Percentiles rank a stretch among this genome's conserved stretches.
Evolutionary conservation across 1,140 invertebrate species (phyloP).

Genomic region (Drosophila ananassae): DNA sequence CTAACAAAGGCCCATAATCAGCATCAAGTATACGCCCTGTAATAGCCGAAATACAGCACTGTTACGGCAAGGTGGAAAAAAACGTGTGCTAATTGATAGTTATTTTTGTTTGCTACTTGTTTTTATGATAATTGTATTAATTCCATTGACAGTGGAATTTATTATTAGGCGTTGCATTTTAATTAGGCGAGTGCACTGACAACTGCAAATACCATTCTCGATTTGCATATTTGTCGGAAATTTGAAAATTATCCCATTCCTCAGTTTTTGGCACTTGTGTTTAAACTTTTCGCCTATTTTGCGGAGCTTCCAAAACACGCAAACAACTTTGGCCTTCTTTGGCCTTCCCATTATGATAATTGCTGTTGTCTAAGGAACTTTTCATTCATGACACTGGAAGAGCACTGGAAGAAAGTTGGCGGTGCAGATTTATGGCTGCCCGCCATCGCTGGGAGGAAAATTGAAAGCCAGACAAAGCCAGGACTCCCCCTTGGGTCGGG

Average conservation of each 20-base stretch:
- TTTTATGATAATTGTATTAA: conserved; percentile 13
- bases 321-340: conserved; percentile 2
- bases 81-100: conserved; percentile 22
- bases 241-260: conserved; percentile 1
- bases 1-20: conserved; percentile 54
- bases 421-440: conserved; percentile 35
- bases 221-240: conserved; percentile 31
- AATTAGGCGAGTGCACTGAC: conserved; percentile 13
- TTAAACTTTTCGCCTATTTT: conserved; percentile 42
- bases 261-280: neutral
- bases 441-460: conserved; percentile 17
- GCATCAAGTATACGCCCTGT: conserved; percentile 3
- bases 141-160: conserved; percentile 1
- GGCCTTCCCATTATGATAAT: conserved; percentile 66
- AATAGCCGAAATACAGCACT: neutral
- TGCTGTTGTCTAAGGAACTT: conserved; percentile 44
- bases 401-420: conserved; percentile 18
- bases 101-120: neutral
- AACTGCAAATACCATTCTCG: neutral
- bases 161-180: conserved; percentile 3
- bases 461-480: neutral
- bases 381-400: conserved; percentile 12
- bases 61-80: neutral
- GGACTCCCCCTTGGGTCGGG: conserved; percentile 3
- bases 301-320: conserved; percentile 19